phyloP scores from a whole-genome alignment of 2,888 invertebrate genomes.

The Amiota mariae region DNA sequence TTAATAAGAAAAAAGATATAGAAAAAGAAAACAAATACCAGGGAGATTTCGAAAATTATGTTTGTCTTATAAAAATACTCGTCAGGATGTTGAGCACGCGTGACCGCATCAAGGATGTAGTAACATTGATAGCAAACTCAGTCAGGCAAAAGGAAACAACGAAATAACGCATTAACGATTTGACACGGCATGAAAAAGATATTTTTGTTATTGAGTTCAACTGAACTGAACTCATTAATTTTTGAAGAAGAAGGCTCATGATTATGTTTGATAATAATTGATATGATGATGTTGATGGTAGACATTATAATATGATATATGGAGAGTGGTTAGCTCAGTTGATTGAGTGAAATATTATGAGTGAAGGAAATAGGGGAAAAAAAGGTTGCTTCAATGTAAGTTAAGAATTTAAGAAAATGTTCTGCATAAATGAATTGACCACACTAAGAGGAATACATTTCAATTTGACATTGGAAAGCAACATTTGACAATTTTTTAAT shows the following conservation, averaged over 20 bases:
- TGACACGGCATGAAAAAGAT: slow-evolving; percentile 9
- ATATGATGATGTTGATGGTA: slow-evolving; percentile 8
- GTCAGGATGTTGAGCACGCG: slow-evolving; percentile 49
- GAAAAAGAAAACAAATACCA: slow-evolving; percentile 15
- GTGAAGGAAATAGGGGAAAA: too few relatives aligned
- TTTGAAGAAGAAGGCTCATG: background rate
- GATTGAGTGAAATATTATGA: too few relatives aligned
- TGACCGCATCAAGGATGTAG: slow-evolving; percentile 54
- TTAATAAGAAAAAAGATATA: slow-evolving; percentile 41
- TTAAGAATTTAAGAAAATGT: too few relatives aligned
- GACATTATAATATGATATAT: too few relatives aligned
- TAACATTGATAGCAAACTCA: slow-evolving; percentile 50
- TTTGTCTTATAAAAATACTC: background rate
- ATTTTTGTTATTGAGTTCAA: slow-evolving; percentile 1
- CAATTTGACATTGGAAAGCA: too few relatives aligned
- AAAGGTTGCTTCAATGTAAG: too few relatives aligned
- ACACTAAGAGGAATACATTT: too few relatives aligned
- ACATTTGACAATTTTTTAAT: too few relatives aligned
- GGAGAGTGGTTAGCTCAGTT: too few relatives aligned
- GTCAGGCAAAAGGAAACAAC: slow-evolving; percentile 26
- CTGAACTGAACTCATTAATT: slow-evolving; percentile 21
- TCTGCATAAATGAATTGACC: too few relatives aligned
- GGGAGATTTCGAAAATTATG: background rate
- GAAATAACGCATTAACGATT: slow-evolving; percentile 49
- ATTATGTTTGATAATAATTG: slow-evolving; percentile 19